Evolutionary conservation across 2,888 invertebrate species (phyloP).

Genomic region (Blastobasis lacticolella): DNA sequence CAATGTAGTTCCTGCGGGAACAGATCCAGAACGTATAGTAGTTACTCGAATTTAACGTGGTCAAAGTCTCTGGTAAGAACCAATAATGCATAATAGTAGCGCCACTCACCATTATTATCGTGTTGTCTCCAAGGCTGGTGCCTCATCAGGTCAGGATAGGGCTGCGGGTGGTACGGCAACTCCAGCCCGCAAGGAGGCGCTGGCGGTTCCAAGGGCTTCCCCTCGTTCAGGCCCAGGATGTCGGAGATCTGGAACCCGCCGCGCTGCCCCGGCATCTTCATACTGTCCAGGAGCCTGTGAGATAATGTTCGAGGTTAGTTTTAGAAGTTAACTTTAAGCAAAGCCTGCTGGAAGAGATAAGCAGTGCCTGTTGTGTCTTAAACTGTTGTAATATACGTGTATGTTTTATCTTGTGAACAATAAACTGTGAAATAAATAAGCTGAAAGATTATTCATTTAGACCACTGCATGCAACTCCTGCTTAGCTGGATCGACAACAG

Average conservation of each 20-base stretch:
- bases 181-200: constrained; percentile 45
- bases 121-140: constrained; percentile 69
- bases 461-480: too few species aligned
- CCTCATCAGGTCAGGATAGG: constrained; percentile 57
- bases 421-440: too few species aligned
- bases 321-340: constrained; percentile 1
- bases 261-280: constrained; percentile 86
- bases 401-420: too few species aligned
- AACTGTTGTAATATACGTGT: too few species aligned
- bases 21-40: too few species aligned
- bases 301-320: neutral
- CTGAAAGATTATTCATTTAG: neutral
- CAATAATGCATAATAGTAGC: constrained; percentile 9
- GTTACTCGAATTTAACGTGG: too few species aligned
- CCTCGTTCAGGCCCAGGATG: constrained; percentile 91
- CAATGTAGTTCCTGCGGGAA: too few species aligned
- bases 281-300: constrained; percentile 84
- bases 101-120: constrained; percentile 43
- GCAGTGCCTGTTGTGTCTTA: too few species aligned
- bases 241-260: constrained; percentile 95
- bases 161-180: constrained; percentile 54
- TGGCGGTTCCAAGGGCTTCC: constrained; percentile 56
- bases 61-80: constrained; percentile 2
- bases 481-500: too few species aligned
- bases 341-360: too few species aligned